Percentiles rank a stretch among this genome's conserved stretches.
These are phyloP conservation scores for Bombus superbus DNA, from an alignment of 1,140 invertebrate species.

Conservation along the genomic window DNA sequence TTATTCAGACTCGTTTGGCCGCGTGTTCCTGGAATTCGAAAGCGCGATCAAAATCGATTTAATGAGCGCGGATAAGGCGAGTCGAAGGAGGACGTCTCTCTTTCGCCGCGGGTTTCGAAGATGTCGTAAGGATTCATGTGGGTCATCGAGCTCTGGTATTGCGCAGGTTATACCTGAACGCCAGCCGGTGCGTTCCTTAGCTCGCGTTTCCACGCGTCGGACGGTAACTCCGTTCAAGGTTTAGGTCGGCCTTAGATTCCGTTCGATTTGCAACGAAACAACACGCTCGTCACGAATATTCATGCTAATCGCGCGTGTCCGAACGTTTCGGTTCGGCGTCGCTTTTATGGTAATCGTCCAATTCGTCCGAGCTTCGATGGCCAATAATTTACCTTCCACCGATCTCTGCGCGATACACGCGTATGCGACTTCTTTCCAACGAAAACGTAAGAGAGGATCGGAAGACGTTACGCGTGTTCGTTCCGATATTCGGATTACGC, in stretches of 20 bases:
- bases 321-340: fast-evolving
- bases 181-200: not conserved
- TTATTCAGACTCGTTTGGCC: constrained; percentile 30
- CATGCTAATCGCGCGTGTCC: fast-evolving
- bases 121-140: constrained; percentile 14
- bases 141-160: not conserved
- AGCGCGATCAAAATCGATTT: constrained; percentile 35
- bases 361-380: no score
- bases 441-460: no score
- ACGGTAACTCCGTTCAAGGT: not conserved
- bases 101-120: not conserved
- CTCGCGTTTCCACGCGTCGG: not conserved
- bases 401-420: no score
- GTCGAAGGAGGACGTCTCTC: constrained; percentile 13
- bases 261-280: not conserved
- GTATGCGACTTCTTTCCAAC: fast-evolving
- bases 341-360: no score
- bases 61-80: constrained; percentile 25
- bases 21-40: constrained; percentile 24
- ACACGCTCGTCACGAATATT: no score
- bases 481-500: not conserved
- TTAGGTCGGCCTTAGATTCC: not conserved
- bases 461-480: no score
- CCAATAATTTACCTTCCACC: no score
- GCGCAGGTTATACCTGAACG: not conserved